Evolutionary conservation across 2,797 vertebrate genomes (phyloP), one percentile per base, ranked within the genome.

Genomic region (Menidia menidia): DNA sequence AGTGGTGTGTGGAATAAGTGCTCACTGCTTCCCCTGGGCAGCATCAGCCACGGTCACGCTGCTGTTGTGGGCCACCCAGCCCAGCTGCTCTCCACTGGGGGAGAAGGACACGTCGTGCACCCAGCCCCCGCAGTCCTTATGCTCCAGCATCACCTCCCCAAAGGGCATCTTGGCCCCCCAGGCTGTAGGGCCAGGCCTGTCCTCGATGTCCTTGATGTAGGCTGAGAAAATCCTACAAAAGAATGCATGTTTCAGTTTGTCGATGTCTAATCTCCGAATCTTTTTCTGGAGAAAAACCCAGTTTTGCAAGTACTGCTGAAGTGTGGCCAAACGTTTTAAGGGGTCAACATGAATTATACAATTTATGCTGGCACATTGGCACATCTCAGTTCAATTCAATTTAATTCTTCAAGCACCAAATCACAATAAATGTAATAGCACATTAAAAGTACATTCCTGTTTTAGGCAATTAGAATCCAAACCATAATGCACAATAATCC

Each of bases 81-180:
- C 92, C 63, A 96, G 79, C 59, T 92, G 91, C 73, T 95, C 92
- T 18, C 95, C 95, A n/a, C 77, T 92, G 11, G 94, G 93, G 41
- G 94, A 95, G 89, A 96, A 96, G 66, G 90, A 89, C 6, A 95
- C 88, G 0, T 92, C 82, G 81, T 95, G 95, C 32, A 95, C 94
- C 95, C 95, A 96, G n/a, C 95, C 94, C 2, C 94, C 94, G 56
- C 93, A 93, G 67, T 95, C 94, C 64, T 93, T 94, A 18, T 93
- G 80, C 78, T 95, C 94, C 71, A 94, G 80, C 68, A 95, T 76
- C 54, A 95, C 19, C 86, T 96, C 94, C 19, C 94, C 95, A 72
- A 96, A 96, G 1, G 94, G 95, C 94, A 95, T 96, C 85, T 95
- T 95, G 42, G 91, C 67, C 2, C 95, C 95, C 95, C 95, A 96